phyloP scores from a whole-genome alignment of 2,797 vertebrate species.

The Gambelia wislizenii region DNA sequence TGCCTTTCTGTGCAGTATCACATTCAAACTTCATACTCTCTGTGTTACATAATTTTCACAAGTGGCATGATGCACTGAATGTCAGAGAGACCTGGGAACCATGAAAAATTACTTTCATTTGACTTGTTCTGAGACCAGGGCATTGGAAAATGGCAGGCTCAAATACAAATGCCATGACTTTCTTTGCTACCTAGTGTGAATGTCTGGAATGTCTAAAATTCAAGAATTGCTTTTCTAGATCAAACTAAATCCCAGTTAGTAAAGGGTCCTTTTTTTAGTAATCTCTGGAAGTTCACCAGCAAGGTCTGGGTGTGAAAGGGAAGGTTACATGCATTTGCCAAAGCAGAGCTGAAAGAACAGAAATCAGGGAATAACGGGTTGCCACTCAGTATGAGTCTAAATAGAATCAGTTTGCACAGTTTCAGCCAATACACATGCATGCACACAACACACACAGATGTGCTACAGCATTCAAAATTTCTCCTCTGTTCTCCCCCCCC shows the following conservation, averaged over 20 bases:
- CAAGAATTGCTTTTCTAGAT: neutral
- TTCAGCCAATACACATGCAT: no score
- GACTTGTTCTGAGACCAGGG: neutral
- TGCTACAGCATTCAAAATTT: no score
- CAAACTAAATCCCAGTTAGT: neutral
- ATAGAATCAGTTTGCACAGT: neutral
- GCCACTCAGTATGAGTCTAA: neutral
- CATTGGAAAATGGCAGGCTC: neutral
- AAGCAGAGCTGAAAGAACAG: neutral
- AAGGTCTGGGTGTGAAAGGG: neutral
- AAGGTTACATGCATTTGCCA: neutral
- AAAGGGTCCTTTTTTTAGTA: neutral
- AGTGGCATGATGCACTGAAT: neutral
- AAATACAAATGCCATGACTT: neutral
- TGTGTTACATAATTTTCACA: conserved; percentile 8
- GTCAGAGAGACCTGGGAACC: neutral
- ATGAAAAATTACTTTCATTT: conserved; percentile 2
- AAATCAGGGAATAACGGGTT: no score
- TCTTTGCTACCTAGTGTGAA: neutral
- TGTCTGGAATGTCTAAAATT: neutral
- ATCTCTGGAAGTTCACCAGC: neutral
- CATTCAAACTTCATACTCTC: neutral
- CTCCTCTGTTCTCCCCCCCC: neutral
- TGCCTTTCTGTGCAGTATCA: conserved; percentile 11
- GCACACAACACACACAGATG: neutral